A percentile compares a stretch with the other conserved stretches of the same genome.
Evolutionary conservation across 1,140 invertebrate genomes (phyloP).

Genomic region (Cotesia glomerata): DNA sequence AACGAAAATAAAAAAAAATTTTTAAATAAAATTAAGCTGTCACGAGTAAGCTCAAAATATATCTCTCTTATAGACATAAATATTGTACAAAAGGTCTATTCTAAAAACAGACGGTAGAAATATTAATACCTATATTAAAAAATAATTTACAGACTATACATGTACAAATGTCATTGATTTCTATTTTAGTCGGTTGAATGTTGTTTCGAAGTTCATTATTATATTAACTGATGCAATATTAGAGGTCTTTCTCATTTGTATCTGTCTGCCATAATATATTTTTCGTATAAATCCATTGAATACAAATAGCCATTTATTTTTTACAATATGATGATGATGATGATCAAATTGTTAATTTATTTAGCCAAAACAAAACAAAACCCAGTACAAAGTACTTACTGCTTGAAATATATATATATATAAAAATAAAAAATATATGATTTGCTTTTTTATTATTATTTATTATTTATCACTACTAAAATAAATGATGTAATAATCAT

Average conservation of each 20-base stretch:
- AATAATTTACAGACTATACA: slow-evolving; percentile 23
- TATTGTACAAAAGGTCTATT: background rate
- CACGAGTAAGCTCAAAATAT: too few relatives aligned
- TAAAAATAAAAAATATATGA: background rate
- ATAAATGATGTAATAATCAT: slow-evolving; percentile 19
- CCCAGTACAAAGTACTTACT: background rate
- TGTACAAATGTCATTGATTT: slow-evolving; percentile 34
- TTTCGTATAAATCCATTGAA: background rate
- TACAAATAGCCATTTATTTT: background rate
- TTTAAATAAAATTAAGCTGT: too few relatives aligned
- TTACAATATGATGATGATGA: too few relatives aligned
- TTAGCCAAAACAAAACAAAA: too few relatives aligned
- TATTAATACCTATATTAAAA: slow-evolving; percentile 34
- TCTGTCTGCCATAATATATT: background rate
- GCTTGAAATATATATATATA: background rate
- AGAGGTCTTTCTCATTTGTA: background rate
- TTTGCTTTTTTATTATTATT: background rate
- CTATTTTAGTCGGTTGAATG: background rate
- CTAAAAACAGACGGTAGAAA: background rate
- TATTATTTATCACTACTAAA: background rate
- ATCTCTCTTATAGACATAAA: background rate
- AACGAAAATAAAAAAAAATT: background rate
- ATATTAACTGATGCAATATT: slow-evolving; percentile 7
- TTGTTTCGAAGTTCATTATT: slow-evolving; percentile 3
- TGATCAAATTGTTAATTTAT: too few relatives aligned